Evolutionary conservation across 2,113 vertebrate genomes (phyloP), one percentile per base, ranked within the genome.

Genomic region (Amblyornis subalaris): DNA sequence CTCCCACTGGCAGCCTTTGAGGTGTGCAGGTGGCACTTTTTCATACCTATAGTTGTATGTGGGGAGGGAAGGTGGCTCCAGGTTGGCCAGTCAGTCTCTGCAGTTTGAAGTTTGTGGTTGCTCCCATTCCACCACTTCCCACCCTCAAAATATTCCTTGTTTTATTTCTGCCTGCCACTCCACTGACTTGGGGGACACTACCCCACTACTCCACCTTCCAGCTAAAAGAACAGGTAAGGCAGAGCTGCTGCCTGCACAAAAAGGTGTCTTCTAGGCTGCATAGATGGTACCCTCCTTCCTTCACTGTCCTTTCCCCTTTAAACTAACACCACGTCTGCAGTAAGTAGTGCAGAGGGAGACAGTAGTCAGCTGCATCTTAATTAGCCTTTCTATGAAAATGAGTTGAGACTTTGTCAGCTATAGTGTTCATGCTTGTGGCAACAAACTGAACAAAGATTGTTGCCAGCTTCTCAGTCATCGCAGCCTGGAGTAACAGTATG

Each of bases 201-300:
- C 66, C 93, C 93, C 93, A 45, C 50, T 16, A 4, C 87, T 92
- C 31, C 1, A 0, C 70, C 81, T 80, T 82, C 87, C 93, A 95
- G 94, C 91, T 95, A 51, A 93, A 87, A 85, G 94, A 93, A 79
- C 91, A 96, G 93, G 89, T 93, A 95, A 96, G 94, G 93, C 87
- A 95, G 89, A 83, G 67, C 38, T 82, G 66, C 84, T 70, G 78
- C 81, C 89, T 91, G 62, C 54, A 65, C 0, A 0, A 21, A 58
- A 72, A 73, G 71, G 47, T 47, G 36, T 90, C 89, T 89, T 76
- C n/a, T 72, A 81, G 79, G 51, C 47, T 89, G 44, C 1, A 1
- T 40, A 72, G 93, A 47, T 54, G 82, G 25, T 62, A 29, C 65
- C 58, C 90, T 44, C 83, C 45, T 90, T 78, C 74, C 31, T 90